Percentiles rank a stretch among this genome's conserved stretches.
Evolutionary conservation across 2,888 invertebrate species (phyloP).

Genomic region (Chydorus sphaericus): DNA sequence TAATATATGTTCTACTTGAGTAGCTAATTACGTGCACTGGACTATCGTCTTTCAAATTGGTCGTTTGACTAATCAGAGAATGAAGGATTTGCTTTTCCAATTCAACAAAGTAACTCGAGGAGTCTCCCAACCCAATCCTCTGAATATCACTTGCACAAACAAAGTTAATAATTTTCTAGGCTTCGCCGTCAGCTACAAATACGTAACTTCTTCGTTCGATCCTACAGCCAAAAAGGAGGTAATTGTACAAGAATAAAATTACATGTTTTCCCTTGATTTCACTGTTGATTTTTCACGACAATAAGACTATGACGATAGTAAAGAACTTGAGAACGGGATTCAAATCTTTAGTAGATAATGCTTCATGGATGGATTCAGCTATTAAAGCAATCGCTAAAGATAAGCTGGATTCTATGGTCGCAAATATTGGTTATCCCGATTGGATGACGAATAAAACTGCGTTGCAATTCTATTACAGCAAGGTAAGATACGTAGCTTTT

Average conservation of each 20-base stretch:
- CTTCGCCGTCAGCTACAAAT: constrained; percentile 20
- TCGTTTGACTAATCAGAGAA: constrained; percentile 18
- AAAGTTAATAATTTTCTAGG: constrained; percentile 20
- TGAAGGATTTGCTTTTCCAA: constrained; percentile 20
- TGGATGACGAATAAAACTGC: constrained; percentile 28
- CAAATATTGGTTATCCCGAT: constrained; percentile 29
- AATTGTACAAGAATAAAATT: too few species aligned
- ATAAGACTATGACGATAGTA: constrained; percentile 3
- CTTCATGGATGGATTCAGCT: constrained; percentile 27
- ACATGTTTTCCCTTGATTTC: too few species aligned
- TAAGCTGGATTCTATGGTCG: constrained; percentile 27
- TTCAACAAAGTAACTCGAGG: constrained; percentile 20
- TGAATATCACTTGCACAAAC: too few species aligned
- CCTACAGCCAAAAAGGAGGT: constrained; percentile 18
- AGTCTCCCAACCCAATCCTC: constrained; percentile 13
- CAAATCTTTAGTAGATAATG: constrained; percentile 16
- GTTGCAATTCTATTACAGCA: constrained; percentile 53
- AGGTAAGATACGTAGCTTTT: too few species aligned
- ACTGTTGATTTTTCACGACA: neutral
- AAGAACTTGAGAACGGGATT: constrained; percentile 11
- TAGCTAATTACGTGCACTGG: constrained; percentile 67
- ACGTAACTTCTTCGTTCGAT: constrained; percentile 20
- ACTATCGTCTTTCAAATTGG: constrained; percentile 29
- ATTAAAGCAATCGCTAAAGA: constrained; percentile 25
- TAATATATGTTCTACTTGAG: too few species aligned